These are phyloP conservation scores for Pogona vitticeps DNA, from an alignment of 2,113 vertebrate genomes.

Conservation along the genomic window DNA sequence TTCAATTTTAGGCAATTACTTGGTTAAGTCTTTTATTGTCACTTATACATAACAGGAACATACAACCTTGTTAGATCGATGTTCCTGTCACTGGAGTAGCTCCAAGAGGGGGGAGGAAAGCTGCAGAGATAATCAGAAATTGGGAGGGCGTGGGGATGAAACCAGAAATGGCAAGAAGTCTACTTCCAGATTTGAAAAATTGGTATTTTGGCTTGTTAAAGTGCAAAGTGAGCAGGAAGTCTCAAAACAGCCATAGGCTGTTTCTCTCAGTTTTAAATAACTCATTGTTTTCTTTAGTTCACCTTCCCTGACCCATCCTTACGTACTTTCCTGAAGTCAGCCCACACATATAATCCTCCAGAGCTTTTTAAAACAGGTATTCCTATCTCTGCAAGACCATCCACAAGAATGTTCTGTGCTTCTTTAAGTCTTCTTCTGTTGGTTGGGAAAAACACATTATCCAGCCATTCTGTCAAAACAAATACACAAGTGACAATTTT, in stretches of 20 bases:
- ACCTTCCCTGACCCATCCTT: not conserved
- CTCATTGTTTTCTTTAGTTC: not conserved
- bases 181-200: not conserved
- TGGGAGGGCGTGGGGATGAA: no score
- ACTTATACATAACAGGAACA: not conserved
- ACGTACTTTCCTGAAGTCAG: slow-evolving; percentile 62
- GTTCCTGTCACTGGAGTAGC: no score
- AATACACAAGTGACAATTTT: not conserved
- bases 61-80: no score
- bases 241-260: no score
- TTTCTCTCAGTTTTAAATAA: not conserved
- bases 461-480: slow-evolving; percentile 56
- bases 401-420: slow-evolving; percentile 41
- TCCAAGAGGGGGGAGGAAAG: no score
- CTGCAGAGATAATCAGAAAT: no score
- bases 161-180: no score
- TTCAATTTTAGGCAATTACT: not conserved
- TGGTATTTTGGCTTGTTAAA: not conserved
- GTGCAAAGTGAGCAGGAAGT: no score
- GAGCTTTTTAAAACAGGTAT: slow-evolving; percentile 51
- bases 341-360: slow-evolving; percentile 64
- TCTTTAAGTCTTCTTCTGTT: slow-evolving; percentile 55
- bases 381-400: slow-evolving; percentile 47
- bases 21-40: not conserved
- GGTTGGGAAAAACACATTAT: slow-evolving; percentile 55